A percentile compares a stretch with the other conserved stretches of the same genome.
phyloP scores from a whole-genome alignment of 1,140 invertebrate genomes.

The Drosophila carrolli region DNA sequence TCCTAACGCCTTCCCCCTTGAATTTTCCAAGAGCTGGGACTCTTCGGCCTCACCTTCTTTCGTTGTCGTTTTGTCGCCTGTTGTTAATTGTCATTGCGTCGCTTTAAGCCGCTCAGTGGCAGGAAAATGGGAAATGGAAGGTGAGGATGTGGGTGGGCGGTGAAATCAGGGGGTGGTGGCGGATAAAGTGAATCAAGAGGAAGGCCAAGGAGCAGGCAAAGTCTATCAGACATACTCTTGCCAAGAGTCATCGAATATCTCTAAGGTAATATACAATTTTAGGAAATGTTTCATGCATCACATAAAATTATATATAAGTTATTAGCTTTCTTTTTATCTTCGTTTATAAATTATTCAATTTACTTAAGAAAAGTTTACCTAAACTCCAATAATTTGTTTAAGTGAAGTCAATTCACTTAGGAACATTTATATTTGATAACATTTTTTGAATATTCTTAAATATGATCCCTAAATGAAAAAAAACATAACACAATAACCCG shows the following conservation, averaged over 20 bases:
- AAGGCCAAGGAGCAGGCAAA: conserved; percentile 24
- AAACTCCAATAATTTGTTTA: too few species aligned
- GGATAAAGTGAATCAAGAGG: conserved; percentile 18
- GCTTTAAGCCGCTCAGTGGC: conserved; percentile 71
- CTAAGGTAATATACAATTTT: not conserved
- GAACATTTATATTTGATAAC: too few species aligned
- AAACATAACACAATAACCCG: too few species aligned
- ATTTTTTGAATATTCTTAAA: too few species aligned
- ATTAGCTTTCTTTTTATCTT: too few species aligned
- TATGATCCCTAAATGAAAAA: too few species aligned
- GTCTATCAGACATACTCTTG: conserved; percentile 25
- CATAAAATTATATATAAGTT: too few species aligned
- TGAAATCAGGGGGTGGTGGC: conserved; percentile 4
- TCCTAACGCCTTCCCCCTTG: not conserved
- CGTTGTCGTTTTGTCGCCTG: conserved; percentile 67
- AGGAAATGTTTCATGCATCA: too few species aligned
- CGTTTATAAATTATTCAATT: too few species aligned
- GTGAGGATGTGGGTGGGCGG: not conserved
- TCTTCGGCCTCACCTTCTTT: conserved; percentile 15
- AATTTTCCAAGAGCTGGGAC: not conserved
- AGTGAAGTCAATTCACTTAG: too few species aligned
- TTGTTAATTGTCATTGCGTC: conserved; percentile 79
- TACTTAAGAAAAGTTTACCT: too few species aligned
- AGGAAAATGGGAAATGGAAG: conserved; percentile 21
- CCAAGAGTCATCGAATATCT: not conserved